These are phyloP conservation scores for Octonoba sinensis DNA, from an alignment of 2,888 invertebrate genomes.

Conservation along the genomic window DNA sequence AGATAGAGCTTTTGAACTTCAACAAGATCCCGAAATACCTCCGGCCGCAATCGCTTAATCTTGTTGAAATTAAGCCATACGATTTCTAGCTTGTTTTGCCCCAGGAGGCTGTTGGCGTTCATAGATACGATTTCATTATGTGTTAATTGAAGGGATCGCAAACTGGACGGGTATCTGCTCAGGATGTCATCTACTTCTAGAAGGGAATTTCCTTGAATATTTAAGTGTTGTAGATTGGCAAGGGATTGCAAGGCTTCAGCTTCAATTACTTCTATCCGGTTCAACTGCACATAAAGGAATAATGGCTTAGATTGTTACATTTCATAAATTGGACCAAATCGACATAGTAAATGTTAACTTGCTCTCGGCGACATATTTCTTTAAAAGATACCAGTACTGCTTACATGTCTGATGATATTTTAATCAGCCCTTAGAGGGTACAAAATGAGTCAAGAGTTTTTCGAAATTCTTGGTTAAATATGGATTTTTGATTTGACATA, in stretches of 20 bases:
- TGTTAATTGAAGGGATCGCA: constrained; percentile 77
- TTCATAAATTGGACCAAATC: no score
- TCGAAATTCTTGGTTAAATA: no score
- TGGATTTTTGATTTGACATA: no score
- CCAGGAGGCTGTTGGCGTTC: constrained; percentile 80
- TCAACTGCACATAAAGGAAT: constrained; percentile 77
- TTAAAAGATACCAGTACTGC: no score
- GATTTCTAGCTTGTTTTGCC: constrained; percentile 86
- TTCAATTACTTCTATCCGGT: constrained; percentile 81
- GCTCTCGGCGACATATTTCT: no score
- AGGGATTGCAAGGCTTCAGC: constrained; percentile 69
- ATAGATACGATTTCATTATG: constrained; percentile 82
- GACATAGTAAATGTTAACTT: no score
- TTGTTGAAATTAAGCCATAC: constrained; percentile 90
- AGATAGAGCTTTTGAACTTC: constrained; percentile 85
- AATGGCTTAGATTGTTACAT: neutral
- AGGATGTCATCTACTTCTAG: constrained; percentile 85
- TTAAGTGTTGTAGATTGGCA: constrained; percentile 82
- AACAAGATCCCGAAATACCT: constrained; percentile 83
- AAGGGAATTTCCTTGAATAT: constrained; percentile 86
- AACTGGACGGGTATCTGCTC: constrained; percentile 68
- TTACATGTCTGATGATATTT: no score
- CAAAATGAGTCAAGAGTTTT: no score
- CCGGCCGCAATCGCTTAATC: constrained; percentile 79
- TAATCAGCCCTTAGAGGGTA: no score